Evolutionary conservation across 1,140 invertebrate species (phyloP), one percentile per base, ranked within the genome.

Genomic region (Babylonia areolata): DNA sequence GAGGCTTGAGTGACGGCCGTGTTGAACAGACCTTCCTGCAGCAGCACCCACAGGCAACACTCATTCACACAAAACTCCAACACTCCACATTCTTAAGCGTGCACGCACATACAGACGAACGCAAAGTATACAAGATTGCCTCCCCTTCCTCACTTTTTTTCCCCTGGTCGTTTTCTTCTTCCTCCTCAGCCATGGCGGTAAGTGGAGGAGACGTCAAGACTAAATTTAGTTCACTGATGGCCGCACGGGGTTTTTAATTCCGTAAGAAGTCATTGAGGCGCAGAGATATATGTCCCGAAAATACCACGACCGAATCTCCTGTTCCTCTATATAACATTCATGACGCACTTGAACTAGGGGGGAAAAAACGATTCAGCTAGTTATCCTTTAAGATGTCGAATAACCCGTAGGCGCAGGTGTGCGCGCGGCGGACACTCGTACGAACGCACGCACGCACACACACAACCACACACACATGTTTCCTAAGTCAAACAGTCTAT

Each of bases 381-480:
- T 12, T 51, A 64, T 23, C 58, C 15, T 6, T 12, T 23, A 12
- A 6, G 58, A 23, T n/a, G 1, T 37, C 33, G 12, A 37, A 12
- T 12, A n/a, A 73, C 31, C 11, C 71, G 35, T 73, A 11, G 31
- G 28, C 71, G 35, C 31, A 20, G 12, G 11, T 28, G 35, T 28
- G 35, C 71, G 35, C 71, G 6, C 71, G 35, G 31, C 0, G 35
- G 31, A 73, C 71, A 35, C 31, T 35, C 71, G 35, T 31, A 73
- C 71, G 35, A n/a, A 73, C 71, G 35, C 71, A 73, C 71, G 35
- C 71, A 73, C 71, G 20, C 71, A 73, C 71, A 73, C 71, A 73
- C 71, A 73, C 71, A 73, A 9, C 33, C 71, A 73, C 33, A 73
- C 28, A 73, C 71, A 73, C 31, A 37, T 31, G 35, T n/a, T n/a